A percentile compares a stretch with the other conserved stretches of the same genome.
Conservation (phyloP, 2,888 invertebrate genomes). For the Malacosoma neustria region DNA sequence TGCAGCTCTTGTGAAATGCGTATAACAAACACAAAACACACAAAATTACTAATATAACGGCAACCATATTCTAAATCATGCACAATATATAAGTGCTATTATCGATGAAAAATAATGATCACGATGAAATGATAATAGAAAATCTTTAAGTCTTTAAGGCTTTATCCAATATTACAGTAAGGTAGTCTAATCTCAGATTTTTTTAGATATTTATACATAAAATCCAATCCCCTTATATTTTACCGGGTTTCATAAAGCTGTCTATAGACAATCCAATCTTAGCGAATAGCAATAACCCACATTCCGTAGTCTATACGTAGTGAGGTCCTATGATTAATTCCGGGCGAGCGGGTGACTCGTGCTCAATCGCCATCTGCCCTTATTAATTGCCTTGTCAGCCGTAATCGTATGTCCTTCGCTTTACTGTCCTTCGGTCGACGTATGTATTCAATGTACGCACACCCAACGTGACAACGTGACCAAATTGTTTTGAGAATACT, state of each 20-base stretch:
- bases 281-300: background rate
- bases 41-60: too few relatives aligned
- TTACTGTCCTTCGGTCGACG: slow-evolving; percentile 32
- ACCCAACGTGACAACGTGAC: slow-evolving; percentile 25
- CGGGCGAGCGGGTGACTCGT: slow-evolving; percentile 64
- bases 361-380: slow-evolving; percentile 72
- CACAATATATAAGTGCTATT: too few relatives aligned
- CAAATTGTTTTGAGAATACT: slow-evolving; percentile 10
- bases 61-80: too few relatives aligned
- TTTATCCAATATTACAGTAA: too few relatives aligned
- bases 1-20: too few relatives aligned
- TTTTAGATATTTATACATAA: too few relatives aligned
- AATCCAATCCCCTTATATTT: too few relatives aligned
- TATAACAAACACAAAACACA: too few relatives aligned
- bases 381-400: slow-evolving; percentile 71
- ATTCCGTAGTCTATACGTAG: slow-evolving; percentile 28
- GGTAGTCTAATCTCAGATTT: too few relatives aligned
- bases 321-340: slow-evolving; percentile 63
- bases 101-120: too few relatives aligned
- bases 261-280: slow-evolving; percentile 3
- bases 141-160: too few relatives aligned
- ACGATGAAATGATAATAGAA: too few relatives aligned
- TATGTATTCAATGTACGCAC: slow-evolving; percentile 23
- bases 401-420: slow-evolving; percentile 60
- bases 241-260: background rate